A percentile compares a stretch with the other conserved stretches of the same genome.
Conservation (phyloP, 2,888 invertebrate species). For the Oeneis ivallda region DNA sequence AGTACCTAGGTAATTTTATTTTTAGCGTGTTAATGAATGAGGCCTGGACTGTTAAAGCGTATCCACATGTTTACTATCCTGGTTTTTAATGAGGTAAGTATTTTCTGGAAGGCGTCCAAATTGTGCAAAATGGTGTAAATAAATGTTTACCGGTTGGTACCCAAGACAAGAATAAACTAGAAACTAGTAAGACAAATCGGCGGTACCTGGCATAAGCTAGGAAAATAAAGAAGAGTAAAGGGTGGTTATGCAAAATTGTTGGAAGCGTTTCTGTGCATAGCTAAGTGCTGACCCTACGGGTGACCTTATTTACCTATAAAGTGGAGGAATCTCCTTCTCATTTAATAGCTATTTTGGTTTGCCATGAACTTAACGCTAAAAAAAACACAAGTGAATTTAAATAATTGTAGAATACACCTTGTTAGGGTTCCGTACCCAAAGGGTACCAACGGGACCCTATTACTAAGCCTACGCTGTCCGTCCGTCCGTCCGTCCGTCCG, state of each 20-base stretch:
- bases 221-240: background rate
- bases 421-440: no score
- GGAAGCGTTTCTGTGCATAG: background rate
- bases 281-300: background rate
- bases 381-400: background rate
- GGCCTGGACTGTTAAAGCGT: conserved; percentile 32
- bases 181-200: conserved; percentile 39
- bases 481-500: no score
- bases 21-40: conserved; percentile 33
- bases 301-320: background rate
- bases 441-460: no score
- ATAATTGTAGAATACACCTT: background rate
- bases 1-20: no score
- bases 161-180: conserved; percentile 56
- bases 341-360: background rate
- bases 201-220: background rate
- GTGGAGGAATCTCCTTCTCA: background rate
- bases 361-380: no score
- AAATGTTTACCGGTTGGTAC: conserved; percentile 58
- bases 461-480: no score
- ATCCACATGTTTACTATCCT: conserved; percentile 40
- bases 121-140: conserved; percentile 57
- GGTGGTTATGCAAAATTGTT: background rate
- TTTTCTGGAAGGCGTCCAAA: conserved; percentile 69
- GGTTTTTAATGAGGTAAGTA: conserved; percentile 40